phyloP scores from a whole-genome alignment of 2,797 vertebrate genomes.

The Megaceryle alcyon region DNA sequence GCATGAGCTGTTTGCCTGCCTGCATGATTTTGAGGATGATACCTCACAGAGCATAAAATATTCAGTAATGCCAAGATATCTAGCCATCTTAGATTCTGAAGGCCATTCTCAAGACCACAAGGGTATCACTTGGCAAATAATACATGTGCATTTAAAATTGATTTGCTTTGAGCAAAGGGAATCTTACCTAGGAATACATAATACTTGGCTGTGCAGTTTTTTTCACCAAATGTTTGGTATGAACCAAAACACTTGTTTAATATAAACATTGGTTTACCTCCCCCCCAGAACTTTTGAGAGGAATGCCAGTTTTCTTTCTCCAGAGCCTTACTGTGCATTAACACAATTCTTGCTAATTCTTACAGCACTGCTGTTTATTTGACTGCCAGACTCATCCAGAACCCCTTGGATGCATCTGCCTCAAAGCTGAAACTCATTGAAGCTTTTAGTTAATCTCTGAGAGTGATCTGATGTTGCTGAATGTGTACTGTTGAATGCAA shows the following conservation, averaged over 20 bases:
- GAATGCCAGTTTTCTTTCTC: neutral
- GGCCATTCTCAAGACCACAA: neutral
- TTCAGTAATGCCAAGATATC: neutral
- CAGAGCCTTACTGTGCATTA: neutral
- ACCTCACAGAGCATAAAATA: constrained; percentile 1
- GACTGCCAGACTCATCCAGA: neutral
- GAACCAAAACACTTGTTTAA: neutral
- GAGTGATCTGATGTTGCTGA: neutral
- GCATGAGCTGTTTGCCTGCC: neutral
- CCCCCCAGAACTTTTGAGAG: neutral
- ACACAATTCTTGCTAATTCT: neutral
- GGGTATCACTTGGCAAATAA: neutral
- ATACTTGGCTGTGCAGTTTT: neutral
- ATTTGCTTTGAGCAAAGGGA: neutral
- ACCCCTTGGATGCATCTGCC: neutral
- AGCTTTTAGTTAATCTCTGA: neutral
- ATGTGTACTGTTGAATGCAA: neutral
- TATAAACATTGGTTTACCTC: neutral
- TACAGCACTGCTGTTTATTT: neutral
- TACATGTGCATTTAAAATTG: neutral
- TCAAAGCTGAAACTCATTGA: neutral
- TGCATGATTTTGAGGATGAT: neutral
- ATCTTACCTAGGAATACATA: neutral
- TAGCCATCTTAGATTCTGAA: neutral
- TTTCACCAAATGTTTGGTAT: neutral